Percentiles rank a stretch among this genome's conserved stretches.
phyloP scores from a whole-genome alignment of 2,888 invertebrate species.

The Dendrolimus houi region DNA sequence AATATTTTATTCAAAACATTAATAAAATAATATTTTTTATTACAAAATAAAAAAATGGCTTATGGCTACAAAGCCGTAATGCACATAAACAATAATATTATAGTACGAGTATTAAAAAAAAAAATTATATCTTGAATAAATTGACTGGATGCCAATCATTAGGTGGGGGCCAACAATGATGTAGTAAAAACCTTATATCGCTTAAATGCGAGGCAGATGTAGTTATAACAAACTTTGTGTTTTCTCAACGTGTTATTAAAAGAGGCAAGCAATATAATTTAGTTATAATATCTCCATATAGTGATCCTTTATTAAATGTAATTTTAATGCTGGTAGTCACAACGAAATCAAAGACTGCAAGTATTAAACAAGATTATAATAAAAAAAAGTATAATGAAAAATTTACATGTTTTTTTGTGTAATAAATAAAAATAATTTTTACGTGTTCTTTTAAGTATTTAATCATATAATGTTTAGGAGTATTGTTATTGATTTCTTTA shows the following conservation, averaged over 20 bases:
- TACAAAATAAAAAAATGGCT: too few species aligned
- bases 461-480: conserved; percentile 44
- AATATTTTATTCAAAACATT: too few species aligned
- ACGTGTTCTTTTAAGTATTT: conserved; percentile 57
- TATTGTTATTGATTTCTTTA: conserved; percentile 58
- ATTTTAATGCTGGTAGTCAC: conserved; percentile 68
- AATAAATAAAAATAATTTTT: conserved; percentile 15
- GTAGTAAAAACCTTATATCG: too few species aligned
- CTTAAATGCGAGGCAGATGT: too few species aligned
- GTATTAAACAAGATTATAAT: conserved; percentile 33
- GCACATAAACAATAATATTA: too few species aligned
- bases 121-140: too few species aligned
- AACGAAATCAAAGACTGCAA: conserved; percentile 74
- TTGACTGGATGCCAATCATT: too few species aligned
- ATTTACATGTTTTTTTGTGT: conserved; percentile 44
- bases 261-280: conserved; percentile 16
- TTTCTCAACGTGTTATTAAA: conserved; percentile 9
- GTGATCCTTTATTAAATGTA: conserved; percentile 26
- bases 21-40: too few species aligned
- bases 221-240: too few species aligned
- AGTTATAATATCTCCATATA: conserved; percentile 5
- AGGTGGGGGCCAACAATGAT: too few species aligned
- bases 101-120: too few species aligned
- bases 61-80: too few species aligned
- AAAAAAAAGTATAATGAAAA: not conserved